These are phyloP conservation scores for Xiphorhynchus elegans DNA, from an alignment of 2,113 vertebrate species.

Conservation along the genomic window DNA sequence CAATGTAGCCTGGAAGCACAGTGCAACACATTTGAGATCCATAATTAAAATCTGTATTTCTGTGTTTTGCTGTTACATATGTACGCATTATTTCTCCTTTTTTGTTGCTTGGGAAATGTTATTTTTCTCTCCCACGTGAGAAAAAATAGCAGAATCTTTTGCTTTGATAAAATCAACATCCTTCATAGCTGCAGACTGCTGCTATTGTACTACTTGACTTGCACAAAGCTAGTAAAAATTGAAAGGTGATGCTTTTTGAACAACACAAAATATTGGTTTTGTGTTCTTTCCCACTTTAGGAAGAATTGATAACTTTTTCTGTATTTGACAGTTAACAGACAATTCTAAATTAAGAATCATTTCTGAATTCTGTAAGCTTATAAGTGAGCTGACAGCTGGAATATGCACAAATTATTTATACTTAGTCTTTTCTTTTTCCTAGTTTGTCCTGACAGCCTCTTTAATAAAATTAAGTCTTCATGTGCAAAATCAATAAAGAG, in stretches of 20 bases:
- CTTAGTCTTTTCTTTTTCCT: neutral
- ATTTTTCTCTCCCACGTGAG: neutral
- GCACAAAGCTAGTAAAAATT: neutral
- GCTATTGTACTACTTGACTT: neutral
- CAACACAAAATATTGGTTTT: neutral
- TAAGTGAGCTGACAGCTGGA: neutral
- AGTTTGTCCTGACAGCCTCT: slow-evolving; percentile 92
- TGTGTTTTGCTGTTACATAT: neutral
- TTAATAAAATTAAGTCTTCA: slow-evolving; percentile 88
- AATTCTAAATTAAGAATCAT: neutral
- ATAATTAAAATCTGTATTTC: neutral
- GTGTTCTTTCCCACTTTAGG: neutral
- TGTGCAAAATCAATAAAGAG: slow-evolving; percentile 88
- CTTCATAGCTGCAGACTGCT: neutral
- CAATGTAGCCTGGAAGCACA: neutral
- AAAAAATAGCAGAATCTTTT: neutral
- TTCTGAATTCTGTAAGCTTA: neutral
- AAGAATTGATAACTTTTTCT: neutral
- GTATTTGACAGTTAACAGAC: neutral
- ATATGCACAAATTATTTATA: neutral
- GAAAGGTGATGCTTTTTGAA: neutral
- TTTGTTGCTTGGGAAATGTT: neutral
- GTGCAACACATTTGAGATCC: neutral
- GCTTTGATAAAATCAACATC: neutral
- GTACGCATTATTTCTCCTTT: neutral